These are phyloP conservation scores for Emberiza fucata DNA, from an alignment of 2,113 vertebrate species.

Conservation along the genomic window DNA sequence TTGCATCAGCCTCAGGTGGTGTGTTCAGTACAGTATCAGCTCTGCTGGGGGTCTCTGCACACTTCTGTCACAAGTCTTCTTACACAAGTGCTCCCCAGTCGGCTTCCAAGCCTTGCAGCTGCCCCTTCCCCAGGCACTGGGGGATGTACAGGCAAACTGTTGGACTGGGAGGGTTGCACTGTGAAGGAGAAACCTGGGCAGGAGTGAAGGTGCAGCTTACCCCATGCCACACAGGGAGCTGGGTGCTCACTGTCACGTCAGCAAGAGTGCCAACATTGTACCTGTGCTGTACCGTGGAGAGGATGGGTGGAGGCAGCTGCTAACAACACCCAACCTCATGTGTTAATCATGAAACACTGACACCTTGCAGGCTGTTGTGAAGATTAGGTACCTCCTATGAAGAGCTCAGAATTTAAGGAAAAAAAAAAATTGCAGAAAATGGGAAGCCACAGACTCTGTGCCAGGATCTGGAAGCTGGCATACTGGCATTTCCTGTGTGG, in stretches of 20 bases:
- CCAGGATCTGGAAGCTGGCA: neutral
- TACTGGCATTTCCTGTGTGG: neutral
- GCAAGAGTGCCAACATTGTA: no score
- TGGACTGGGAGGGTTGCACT: fast-evolving
- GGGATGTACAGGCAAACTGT: fast-evolving
- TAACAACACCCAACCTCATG: neutral
- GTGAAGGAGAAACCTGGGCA: neutral
- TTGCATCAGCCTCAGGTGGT: neutral
- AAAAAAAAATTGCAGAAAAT: neutral
- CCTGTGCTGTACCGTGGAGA: neutral
- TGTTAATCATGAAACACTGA: fast-evolving
- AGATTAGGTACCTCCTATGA: neutral
- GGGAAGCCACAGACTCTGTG: fast-evolving
- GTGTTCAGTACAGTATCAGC: neutral
- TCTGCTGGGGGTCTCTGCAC: neutral
- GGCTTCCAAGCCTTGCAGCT: neutral
- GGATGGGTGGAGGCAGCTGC: neutral
- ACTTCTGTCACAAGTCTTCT: no score
- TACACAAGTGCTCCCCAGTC: neutral
- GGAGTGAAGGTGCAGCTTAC: neutral
- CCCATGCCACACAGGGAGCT: fast-evolving
- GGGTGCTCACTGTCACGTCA: fast-evolving
- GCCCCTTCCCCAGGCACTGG: fast-evolving
- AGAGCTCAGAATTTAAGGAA: neutral
- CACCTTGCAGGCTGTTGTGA: neutral